Base-by-base conservation (phyloP, 2,888 invertebrate genomes). In the Meandrusa payeni region DNA sequence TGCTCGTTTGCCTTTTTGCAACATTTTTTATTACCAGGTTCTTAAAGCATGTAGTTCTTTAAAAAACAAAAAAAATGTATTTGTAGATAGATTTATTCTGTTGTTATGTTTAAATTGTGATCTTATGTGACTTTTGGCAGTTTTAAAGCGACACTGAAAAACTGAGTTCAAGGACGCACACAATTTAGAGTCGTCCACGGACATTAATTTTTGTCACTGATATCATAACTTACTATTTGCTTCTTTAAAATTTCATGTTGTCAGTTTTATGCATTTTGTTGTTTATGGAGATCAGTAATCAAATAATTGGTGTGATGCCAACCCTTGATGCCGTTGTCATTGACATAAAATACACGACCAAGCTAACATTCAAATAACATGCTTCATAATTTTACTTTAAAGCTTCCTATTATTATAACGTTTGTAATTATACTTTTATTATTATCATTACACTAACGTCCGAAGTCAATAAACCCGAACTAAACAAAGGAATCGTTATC, bases 401-500 rank as follows among this genome's bases (percentile, higher is more conserved):
- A 32, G 20, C 20, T 2, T 20, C 3, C 20, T 13, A 6, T 20
- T 11, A 5, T 6, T 19, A 19, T 6, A 19, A 6, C 1, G 10
- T 5, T 20, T 10, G n/a, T 36, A 24, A 24, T 24, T 24, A 24
- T 1, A n/a, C 17, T 15, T 23, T 24, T 20, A 32, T 20, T 20
- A 11, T 2, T 20, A 6, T 11, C 12, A 6, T 20, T 11, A 5
- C 6, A 10, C 9, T 6, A 19, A 6, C 1, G 10, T 5, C 11
- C n/a, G 10, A 19, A 10, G 32, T 40, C 19, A 41, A 26, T 12
- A 33, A 31, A 19, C 32, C 9, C 13, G 12, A 17, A 40, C 19
- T 17, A 24, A 2, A 40, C 24, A 31, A 41, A 41, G 17, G 15
- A 1, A 17, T 2, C n/a, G n/a, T 29, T 40, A 40, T 40, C 38